Evolutionary conservation across 2,888 invertebrate genomes (phyloP).

Genomic region (Dryomyza anilis): DNA sequence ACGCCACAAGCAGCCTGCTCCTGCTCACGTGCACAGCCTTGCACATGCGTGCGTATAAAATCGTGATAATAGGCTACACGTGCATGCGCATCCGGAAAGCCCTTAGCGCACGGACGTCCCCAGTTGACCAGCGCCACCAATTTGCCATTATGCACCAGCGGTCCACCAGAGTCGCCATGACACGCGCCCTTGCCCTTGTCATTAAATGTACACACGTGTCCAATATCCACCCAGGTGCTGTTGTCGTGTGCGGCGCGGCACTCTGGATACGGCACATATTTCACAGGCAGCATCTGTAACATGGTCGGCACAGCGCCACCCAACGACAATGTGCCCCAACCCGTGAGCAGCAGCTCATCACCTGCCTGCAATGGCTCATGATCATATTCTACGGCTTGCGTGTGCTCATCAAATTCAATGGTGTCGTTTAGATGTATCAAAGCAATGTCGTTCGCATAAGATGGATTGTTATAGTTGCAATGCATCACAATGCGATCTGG

Average conservation of each 20-base stretch:
- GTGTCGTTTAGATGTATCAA: slow-evolving; percentile 67
- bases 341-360: slow-evolving; percentile 65
- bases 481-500: slow-evolving; percentile 50
- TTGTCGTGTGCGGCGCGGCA: slow-evolving; percentile 64
- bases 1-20: neutral
- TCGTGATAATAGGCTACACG: slow-evolving; percentile 56
- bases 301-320: slow-evolving; percentile 65
- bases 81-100: slow-evolving; percentile 58
- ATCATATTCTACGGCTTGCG: slow-evolving; percentile 64
- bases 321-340: slow-evolving; percentile 66
- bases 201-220: slow-evolving; percentile 68
- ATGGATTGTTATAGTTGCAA: slow-evolving; percentile 48
- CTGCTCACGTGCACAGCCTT: slow-evolving; percentile 28
- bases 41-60: slow-evolving; percentile 52
- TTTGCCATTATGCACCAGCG: slow-evolving; percentile 51
- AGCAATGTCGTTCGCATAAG: slow-evolving; percentile 69
- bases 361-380: slow-evolving; percentile 54
- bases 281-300: slow-evolving; percentile 66
- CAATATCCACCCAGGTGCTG: slow-evolving; percentile 63
- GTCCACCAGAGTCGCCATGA: slow-evolving; percentile 57
- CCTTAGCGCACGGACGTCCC: slow-evolving; percentile 57
- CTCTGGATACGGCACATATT: slow-evolving; percentile 65
- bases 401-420: slow-evolving; percentile 63
- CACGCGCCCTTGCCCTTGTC: slow-evolving; percentile 65
- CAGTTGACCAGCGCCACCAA: slow-evolving; percentile 57